phyloP scores from a whole-genome alignment of 1,140 invertebrate genomes.

The Portunus trituberculatus region DNA sequence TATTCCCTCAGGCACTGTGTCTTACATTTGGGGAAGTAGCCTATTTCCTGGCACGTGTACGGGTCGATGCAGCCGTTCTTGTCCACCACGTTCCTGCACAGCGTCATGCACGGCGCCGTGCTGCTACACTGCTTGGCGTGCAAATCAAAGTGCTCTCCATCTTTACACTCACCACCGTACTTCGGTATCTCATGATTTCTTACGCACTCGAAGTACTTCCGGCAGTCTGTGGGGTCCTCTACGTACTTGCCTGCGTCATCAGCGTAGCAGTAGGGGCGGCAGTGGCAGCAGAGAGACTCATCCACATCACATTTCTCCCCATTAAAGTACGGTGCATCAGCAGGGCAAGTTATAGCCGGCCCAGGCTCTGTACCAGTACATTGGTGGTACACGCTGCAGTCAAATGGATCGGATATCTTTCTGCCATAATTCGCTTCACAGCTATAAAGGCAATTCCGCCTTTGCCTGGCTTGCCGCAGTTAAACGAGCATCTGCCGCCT shows the following conservation, averaged over 20 bases:
- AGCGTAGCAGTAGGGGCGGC: background rate
- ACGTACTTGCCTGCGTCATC: background rate
- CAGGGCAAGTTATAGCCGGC: background rate
- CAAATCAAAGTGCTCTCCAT: too few species aligned
- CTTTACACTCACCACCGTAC: too few species aligned
- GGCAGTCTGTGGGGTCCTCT: background rate
- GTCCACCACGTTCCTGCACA: too few species aligned
- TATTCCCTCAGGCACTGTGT: background rate
- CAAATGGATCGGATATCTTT: background rate
- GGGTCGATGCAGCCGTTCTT: background rate
- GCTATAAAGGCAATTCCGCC: background rate
- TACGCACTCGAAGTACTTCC: background rate
- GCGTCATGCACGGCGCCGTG: too few species aligned
- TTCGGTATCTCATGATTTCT: background rate
- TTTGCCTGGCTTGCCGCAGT: background rate
- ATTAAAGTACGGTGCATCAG: background rate
- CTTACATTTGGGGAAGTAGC: conserved; percentile 13
- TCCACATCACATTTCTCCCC: background rate
- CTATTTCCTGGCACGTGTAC: background rate
- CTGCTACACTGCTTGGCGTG: background rate
- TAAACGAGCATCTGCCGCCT: background rate
- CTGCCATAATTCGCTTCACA: too few species aligned
- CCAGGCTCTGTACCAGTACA: background rate
- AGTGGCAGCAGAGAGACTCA: background rate
- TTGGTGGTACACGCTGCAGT: background rate